These are phyloP conservation scores for Rhagophthalmus giganteus DNA, from an alignment of 2,888 invertebrate genomes.

Conservation along the genomic window DNA sequence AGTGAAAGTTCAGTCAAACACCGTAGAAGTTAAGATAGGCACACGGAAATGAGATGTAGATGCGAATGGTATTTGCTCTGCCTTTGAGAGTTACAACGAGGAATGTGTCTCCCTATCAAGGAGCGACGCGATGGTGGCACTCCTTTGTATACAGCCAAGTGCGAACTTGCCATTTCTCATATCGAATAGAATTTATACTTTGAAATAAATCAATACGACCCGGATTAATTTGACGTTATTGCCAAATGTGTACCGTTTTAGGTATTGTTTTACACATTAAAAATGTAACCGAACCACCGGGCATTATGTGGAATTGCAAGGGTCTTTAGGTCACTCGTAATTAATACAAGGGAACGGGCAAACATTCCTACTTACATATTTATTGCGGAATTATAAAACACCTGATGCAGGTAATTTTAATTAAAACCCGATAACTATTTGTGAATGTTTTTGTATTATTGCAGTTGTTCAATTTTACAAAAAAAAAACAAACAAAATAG, in stretches of 20 bases:
- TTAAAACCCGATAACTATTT: no score
- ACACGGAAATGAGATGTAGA: conserved; percentile 22
- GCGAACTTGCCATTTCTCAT: conserved; percentile 1
- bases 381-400: no score
- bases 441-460: no score
- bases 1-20: conserved; percentile 14
- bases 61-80: conserved; percentile 19
- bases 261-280: neutral
- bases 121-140: conserved; percentile 1
- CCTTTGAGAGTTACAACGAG: conserved; percentile 15
- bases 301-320: no score
- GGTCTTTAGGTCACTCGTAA: conserved; percentile 1
- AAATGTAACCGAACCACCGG: no score
- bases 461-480: no score
- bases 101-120: conserved; percentile 13
- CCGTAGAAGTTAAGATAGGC: conserved; percentile 15
- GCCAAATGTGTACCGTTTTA: conserved; percentile 2
- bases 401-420: no score
- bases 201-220: conserved; percentile 6
- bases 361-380: no score
- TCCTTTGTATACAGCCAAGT: conserved; percentile 8
- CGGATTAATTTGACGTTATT: conserved; percentile 7
- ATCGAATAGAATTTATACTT: conserved; percentile 4
- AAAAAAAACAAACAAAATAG: no score
- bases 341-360: no score